These are phyloP conservation scores for Drosophila colorata DNA, from an alignment of 2,888 invertebrate species.

Conservation along the genomic window DNA sequence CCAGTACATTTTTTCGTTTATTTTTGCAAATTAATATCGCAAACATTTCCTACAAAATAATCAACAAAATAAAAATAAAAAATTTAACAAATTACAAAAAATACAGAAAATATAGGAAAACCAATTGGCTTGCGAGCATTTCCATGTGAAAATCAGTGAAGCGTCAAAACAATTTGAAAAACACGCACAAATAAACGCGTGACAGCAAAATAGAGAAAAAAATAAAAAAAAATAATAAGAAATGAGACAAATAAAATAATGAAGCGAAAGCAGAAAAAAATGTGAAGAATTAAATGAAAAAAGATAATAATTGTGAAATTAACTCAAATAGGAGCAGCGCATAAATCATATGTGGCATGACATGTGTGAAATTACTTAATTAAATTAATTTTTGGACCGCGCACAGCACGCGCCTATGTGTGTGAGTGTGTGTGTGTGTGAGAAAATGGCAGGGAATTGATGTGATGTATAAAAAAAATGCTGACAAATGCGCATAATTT, in stretches of 20 bases:
- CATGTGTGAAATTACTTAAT: conserved; percentile 77
- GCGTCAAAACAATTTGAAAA: conserved; percentile 68
- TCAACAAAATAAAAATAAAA: conserved; percentile 13
- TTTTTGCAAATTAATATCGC: conserved; percentile 60
- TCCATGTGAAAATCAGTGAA: conserved; percentile 41
- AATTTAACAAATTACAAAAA: conserved; percentile 5
- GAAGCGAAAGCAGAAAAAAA: conserved; percentile 30
- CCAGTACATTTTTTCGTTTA: conserved; percentile 25
- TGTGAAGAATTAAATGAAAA: conserved; percentile 7
- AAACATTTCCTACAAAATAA: conserved; percentile 44
- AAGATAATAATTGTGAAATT: conserved; percentile 56
- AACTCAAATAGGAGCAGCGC: conserved; percentile 64
- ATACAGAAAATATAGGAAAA: conserved; percentile 30
- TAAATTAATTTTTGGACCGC: conserved; percentile 65
- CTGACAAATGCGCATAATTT: conserved; percentile 64
- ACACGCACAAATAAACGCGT: conserved; percentile 50
- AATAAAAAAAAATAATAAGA: conserved; percentile 5
- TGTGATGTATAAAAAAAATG: conserved; percentile 25
- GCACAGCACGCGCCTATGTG: conserved; percentile 8
- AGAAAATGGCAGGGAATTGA: not conserved
- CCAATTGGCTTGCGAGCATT: conserved; percentile 47
- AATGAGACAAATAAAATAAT: conserved; percentile 20
- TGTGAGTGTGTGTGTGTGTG: not conserved
- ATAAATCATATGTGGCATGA: conserved; percentile 69
- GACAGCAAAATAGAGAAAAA: conserved; percentile 31